Conservation (phyloP, 2,888 invertebrate species). For the Scaptomyza flava region DNA sequence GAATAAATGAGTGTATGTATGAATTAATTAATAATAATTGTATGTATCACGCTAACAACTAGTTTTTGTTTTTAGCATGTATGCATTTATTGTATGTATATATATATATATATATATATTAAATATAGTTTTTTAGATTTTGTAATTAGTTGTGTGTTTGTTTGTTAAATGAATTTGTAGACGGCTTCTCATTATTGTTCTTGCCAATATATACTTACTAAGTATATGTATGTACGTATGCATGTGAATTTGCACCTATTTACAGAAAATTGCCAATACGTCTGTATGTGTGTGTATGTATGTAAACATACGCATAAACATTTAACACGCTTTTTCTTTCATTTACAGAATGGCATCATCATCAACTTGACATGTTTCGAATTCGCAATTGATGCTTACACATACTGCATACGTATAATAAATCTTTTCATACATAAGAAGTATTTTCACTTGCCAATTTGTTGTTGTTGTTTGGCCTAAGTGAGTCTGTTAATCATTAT, state of each 20-base stretch:
- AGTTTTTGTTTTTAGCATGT: conserved; percentile 52
- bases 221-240: conserved; percentile 8
- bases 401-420: conserved; percentile 13
- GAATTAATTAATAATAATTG: conserved; percentile 73
- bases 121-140: conserved; percentile 43
- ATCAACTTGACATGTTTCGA: conserved; percentile 18
- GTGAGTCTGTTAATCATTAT: conserved; percentile 8
- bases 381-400: not conserved
- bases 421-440: not conserved
- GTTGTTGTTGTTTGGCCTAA: conserved; percentile 16
- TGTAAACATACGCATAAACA: not conserved
- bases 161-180: conserved; percentile 37
- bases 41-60: conserved; percentile 78
- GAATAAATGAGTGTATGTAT: conserved; percentile 31
- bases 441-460: conserved; percentile 7
- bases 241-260: conserved; percentile 10
- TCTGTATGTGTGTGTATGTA: conserved; percentile 20
- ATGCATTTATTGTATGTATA: conserved; percentile 51
- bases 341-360: conserved; percentile 19
- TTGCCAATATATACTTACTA: conserved; percentile 30
- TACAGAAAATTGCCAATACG: conserved; percentile 5
- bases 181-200: conserved; percentile 49
- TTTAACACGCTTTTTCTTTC: conserved; percentile 9
- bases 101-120: conserved; percentile 33
- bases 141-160: conserved; percentile 21